These are phyloP conservation scores for Varecia variegata DNA, from an alignment of 2,797 vertebrate genomes.

Conservation along the genomic window DNA sequence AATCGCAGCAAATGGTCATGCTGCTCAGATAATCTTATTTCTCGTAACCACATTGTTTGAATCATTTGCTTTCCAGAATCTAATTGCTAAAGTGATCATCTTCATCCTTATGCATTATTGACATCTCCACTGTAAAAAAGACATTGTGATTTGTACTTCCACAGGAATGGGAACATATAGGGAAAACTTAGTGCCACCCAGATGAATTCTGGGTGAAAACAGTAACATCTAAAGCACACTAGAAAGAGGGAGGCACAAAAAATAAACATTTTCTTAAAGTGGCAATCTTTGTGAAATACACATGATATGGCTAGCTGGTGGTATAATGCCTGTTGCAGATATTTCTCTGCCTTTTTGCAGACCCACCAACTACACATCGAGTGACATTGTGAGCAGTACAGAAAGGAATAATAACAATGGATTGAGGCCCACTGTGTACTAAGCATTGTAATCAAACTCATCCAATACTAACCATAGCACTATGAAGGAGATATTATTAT, in stretches of 20 bases:
- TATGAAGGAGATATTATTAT: neutral
- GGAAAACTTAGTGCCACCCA: neutral
- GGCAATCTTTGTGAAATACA: neutral
- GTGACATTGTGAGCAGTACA: neutral
- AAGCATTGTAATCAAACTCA: slow-evolving; percentile 5
- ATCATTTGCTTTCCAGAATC: slow-evolving; percentile 15
- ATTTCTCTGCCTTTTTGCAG: neutral
- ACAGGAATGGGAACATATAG: neutral
- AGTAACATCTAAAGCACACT: neutral
- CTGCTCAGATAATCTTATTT: neutral
- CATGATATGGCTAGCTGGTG: neutral
- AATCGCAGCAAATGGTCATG: neutral
- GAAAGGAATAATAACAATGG: neutral
- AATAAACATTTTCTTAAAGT: slow-evolving; percentile 13
- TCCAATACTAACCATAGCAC: slow-evolving; percentile 30
- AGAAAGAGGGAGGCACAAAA: neutral
- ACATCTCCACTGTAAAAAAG: neutral
- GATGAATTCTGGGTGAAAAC: neutral
- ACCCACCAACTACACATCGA: neutral
- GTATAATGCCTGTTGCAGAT: neutral
- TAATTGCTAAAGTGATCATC: neutral
- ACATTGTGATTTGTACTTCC: neutral
- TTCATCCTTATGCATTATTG: neutral
- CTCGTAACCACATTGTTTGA: neutral
- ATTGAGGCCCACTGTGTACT: neutral